A percentile compares a stretch with the other conserved stretches of the same genome.
Conservation (phyloP, 1,140 invertebrate genomes). For the Nasonia longicornis region DNA sequence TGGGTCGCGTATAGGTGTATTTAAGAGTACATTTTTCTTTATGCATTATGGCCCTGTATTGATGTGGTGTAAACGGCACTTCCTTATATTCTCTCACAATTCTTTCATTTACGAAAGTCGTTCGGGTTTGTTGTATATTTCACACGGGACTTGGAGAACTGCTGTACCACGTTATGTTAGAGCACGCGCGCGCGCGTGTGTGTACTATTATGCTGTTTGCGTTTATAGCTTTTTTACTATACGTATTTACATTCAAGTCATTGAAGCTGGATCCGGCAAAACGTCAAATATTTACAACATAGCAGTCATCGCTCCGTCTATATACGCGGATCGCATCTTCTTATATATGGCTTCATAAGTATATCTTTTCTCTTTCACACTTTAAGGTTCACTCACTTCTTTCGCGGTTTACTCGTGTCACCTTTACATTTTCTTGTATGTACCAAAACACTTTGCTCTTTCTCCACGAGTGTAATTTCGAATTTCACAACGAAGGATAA, state of each 20-base stretch:
- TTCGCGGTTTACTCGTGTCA: not conserved
- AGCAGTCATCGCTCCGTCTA: slow-evolving; percentile 2
- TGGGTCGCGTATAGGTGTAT: not conserved
- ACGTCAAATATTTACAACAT: slow-evolving; percentile 44
- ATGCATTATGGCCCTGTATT: slow-evolving; percentile 1
- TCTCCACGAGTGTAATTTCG: not conserved
- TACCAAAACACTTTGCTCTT: not conserved
- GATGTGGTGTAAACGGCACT: slow-evolving; percentile 6
- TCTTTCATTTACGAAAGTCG: not conserved
- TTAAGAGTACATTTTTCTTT: not conserved
- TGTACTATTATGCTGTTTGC: not conserved
- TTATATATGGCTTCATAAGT: not conserved
- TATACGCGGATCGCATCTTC: slow-evolving; percentile 13
- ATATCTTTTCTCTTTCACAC: not conserved
- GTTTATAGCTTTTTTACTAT: slow-evolving; percentile 28
- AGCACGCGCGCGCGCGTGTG: not conserved
- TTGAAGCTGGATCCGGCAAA: slow-evolving; percentile 39
- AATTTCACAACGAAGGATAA: not conserved
- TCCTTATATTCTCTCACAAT: not conserved
- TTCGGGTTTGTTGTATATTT: not conserved
- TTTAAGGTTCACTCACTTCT: not conserved
- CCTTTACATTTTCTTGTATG: not conserved
- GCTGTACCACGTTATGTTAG: slow-evolving; percentile 1
- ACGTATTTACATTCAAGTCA: slow-evolving; percentile 40
- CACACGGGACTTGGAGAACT: slow-evolving; percentile 3